Base-by-base conservation (phyloP, 2,797 vertebrate species). In the Etheostoma nigrum region DNA sequence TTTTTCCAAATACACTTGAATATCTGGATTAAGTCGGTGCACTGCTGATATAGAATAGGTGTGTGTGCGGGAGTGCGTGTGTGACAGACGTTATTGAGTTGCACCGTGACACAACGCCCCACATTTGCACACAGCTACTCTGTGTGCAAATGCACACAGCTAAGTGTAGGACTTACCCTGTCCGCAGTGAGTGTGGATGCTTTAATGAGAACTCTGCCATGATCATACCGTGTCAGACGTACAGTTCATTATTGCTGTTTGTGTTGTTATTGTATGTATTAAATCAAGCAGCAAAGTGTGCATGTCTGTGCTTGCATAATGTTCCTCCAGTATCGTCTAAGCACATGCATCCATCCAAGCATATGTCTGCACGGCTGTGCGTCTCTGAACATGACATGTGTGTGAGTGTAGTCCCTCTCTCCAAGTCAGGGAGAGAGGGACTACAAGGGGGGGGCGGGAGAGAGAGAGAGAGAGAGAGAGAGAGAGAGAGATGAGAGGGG, bases 401-500 rank as follows among this genome's bases (percentile, higher is more conserved):
- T 79, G 81, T 27, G 27, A 49, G 86, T 74, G 81, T 27, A 27
- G 27, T 27, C 27, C 27, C 27, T 27, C 27, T 27, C 27, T 30
- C 25, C 49, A 45, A 45, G 65, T 54, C 16, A 2, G 23, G 18
- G 84, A 86, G 88, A 84, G 85, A 78, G 84, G 73, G 89, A 83
- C 86, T 80, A 77, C 79, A 47, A 77, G 85, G 82, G 74, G 74
- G 48, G 73, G 59, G 33, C 2, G 36, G 10, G 71, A 54, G 63
- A 44, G 55, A 52, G 60, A 70, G 66, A 47, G 84, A 66, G 77
- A 66, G 72, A n/a, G 77, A 63, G 55, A 60, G 84, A 84, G 78
- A 62, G 74, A 79, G 88, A 71, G 81, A 85, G 86, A 87, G 67
- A 87, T 71, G 83, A 86, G 88, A 80, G 92, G 74, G 90, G 83